Conservation (phyloP, 1,140 invertebrate genomes). For the Brachionus asplanchnoidis region DNA sequence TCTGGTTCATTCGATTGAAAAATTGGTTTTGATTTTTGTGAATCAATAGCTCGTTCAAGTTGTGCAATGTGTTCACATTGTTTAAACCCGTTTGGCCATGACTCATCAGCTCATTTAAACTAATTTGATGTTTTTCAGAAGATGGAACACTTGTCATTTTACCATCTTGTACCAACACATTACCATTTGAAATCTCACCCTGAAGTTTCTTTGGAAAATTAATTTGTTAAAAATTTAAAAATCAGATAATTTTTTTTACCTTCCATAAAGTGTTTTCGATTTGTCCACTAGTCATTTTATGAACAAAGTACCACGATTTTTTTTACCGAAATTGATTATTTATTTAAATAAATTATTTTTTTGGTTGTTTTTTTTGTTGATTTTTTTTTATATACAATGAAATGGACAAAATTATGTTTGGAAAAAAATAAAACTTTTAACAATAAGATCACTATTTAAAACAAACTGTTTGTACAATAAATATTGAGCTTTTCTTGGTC, state of each 20-base stretch:
- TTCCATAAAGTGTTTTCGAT: constrained; percentile 17
- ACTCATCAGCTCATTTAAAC: background rate
- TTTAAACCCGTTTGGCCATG: background rate
- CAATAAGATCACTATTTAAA: background rate
- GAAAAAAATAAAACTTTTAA: background rate
- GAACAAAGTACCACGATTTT: background rate
- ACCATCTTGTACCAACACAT: background rate
- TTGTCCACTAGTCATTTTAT: constrained; percentile 19
- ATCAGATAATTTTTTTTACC: background rate
- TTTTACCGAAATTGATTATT: no score
- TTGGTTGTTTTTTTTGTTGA: no score
- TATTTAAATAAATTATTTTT: background rate
- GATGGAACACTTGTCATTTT: background rate
- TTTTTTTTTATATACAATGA: background rate
- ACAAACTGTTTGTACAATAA: background rate
- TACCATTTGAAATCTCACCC: background rate
- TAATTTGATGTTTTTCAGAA: background rate
- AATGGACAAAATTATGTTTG: background rate
- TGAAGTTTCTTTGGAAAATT: background rate
- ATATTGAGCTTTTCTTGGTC: background rate
- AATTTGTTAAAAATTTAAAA: background rate
- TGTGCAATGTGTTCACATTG: background rate
- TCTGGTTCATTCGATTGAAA: background rate
- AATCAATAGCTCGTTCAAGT: background rate
- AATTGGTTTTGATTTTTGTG: background rate